phyloP scores from a whole-genome alignment of 2,888 invertebrate species.

The Hybos culiciformis region DNA sequence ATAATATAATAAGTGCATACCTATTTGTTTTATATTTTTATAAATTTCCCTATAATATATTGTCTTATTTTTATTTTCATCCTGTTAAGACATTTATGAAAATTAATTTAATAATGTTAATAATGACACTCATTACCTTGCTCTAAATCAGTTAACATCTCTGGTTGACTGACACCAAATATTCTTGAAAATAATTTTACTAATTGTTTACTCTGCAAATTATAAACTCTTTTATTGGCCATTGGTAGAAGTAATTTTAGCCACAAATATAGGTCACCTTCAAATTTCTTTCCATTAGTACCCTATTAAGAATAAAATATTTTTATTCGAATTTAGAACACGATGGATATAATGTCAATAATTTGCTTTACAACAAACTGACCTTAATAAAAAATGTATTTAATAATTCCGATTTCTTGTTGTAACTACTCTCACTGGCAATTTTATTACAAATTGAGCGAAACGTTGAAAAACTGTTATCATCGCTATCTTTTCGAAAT shows the following conservation, averaged over 20 bases:
- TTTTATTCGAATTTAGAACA: conserved; percentile 10
- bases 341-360: background rate
- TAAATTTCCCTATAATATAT: background rate
- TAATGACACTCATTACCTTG: conserved; percentile 38
- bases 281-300: conserved; percentile 47
- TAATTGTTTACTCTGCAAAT: conserved; percentile 83
- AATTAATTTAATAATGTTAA: background rate
- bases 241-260: conserved; percentile 71
- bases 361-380: conserved; percentile 20
- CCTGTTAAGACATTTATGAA: too few relatives aligned
- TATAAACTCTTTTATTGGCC: conserved; percentile 72
- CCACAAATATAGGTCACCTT: conserved; percentile 67
- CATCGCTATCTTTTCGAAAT: conserved; percentile 39
- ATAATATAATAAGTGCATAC: too few relatives aligned
- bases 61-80: too few relatives aligned
- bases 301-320: conserved; percentile 33
- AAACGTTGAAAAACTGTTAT: conserved; percentile 65
- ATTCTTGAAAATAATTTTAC: conserved; percentile 76
- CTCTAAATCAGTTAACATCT: conserved; percentile 76
- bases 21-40: background rate
- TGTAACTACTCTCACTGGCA: conserved; percentile 62
- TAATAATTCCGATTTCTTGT: conserved; percentile 63
- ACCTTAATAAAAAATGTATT: conserved; percentile 49
- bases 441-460: conserved; percentile 63
- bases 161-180: conserved; percentile 55